Percentiles rank a stretch among this genome's conserved stretches.
Conservation (phyloP, 1,140 invertebrate genomes). For the Drosophila nigrodunni region DNA sequence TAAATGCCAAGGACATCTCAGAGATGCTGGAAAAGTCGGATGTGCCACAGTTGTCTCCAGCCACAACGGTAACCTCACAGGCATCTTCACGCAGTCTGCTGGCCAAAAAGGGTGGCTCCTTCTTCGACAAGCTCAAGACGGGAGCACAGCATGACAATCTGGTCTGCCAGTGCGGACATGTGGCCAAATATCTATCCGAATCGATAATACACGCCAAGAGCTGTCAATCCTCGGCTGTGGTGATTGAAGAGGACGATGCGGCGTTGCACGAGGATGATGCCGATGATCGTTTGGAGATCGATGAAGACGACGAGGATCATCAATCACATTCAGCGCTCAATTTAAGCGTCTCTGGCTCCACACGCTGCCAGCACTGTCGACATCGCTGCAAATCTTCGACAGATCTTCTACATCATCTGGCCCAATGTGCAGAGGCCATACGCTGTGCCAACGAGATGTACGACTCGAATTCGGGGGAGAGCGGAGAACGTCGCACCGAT, state of each 20-base stretch:
- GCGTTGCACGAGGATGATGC: slow-evolving; percentile 76
- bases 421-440: slow-evolving; percentile 87
- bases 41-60: slow-evolving; percentile 81
- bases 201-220: slow-evolving; percentile 90
- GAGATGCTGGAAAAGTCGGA: slow-evolving; percentile 82
- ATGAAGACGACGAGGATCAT: slow-evolving; percentile 74
- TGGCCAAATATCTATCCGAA: slow-evolving; percentile 94
- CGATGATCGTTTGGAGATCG: slow-evolving; percentile 72
- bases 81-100: slow-evolving; percentile 76
- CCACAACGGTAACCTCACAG: slow-evolving; percentile 78
- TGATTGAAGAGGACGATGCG: slow-evolving; percentile 85
- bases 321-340: slow-evolving; percentile 79
- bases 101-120: slow-evolving; percentile 89
- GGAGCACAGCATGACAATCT: slow-evolving; percentile 86
- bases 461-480: slow-evolving; percentile 81
- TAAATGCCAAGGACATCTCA: slow-evolving; percentile 79
- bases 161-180: slow-evolving; percentile 91
- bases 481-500: slow-evolving; percentile 62
- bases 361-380: slow-evolving; percentile 93
- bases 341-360: slow-evolving; percentile 86
- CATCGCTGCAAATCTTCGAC: slow-evolving; percentile 92
- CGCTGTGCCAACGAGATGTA: slow-evolving; percentile 84
- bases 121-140: slow-evolving; percentile 92
- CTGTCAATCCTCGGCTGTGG: slow-evolving; percentile 85
- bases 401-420: slow-evolving; percentile 90